Evolutionary conservation across 2,113 vertebrate genomes (phyloP).

Genomic region (Coreoperca whiteheadi): DNA sequence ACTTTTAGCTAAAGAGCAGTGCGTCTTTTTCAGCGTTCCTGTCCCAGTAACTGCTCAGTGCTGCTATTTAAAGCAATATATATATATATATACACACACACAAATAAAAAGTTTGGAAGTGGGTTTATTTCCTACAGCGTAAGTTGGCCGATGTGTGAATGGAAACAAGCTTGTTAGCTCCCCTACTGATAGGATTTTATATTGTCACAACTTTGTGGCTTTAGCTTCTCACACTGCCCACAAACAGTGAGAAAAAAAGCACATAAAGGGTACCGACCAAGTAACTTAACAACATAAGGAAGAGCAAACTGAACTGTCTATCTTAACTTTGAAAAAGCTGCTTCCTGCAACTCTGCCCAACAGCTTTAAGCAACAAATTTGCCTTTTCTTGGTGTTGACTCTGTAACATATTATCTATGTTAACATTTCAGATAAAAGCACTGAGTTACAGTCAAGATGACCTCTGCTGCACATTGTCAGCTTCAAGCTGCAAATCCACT

Average conservation of each 20-base stretch:
- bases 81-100: no score
- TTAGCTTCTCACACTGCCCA: not conserved
- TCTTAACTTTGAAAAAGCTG: not conserved
- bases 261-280: not conserved
- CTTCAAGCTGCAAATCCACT: not conserved
- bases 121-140: not conserved
- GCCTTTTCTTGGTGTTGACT: not conserved
- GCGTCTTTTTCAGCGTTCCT: not conserved
- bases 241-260: not conserved
- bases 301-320: not conserved
- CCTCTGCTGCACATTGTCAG: not conserved
- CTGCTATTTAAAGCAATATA: not conserved
- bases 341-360: not conserved
- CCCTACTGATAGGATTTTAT: not conserved
- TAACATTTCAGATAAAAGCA: not conserved
- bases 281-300: not conserved
- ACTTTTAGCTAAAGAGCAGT: conserved; percentile 6
- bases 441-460: not conserved
- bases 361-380: not conserved
- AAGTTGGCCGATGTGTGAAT: not conserved
- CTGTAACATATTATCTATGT: not conserved
- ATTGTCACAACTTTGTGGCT: not conserved
- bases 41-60: not conserved
- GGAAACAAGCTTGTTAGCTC: conserved; percentile 11
- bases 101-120: not conserved